Evolutionary conservation across 1,140 invertebrate species (phyloP).

Genomic region (Acromyrmex echinatior): DNA sequence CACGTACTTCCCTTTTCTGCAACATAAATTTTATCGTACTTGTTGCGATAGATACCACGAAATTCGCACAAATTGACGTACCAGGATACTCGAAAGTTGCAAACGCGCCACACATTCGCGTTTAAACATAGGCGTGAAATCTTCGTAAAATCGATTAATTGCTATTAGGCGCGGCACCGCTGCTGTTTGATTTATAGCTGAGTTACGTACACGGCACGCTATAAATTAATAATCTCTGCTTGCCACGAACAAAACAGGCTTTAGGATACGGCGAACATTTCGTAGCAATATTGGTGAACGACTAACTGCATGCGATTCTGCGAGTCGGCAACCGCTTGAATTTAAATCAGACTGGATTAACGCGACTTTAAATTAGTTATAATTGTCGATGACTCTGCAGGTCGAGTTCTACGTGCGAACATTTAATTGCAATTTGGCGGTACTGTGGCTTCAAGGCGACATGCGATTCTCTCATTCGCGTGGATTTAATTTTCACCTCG

Average conservation of each 20-base stretch:
- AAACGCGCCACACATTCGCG: not conserved
- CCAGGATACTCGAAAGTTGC: not conserved
- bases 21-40: not conserved
- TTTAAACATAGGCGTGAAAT: constrained; percentile 45
- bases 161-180: constrained; percentile 41
- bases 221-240: constrained; percentile 59
- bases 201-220: constrained; percentile 39
- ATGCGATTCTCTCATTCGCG: constrained; percentile 69
- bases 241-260: constrained; percentile 51
- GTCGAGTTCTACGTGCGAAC: constrained; percentile 40
- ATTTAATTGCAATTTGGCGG: constrained; percentile 69
- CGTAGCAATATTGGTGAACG: constrained; percentile 51
- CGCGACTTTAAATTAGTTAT: constrained; percentile 63
- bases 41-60: not conserved
- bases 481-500: constrained; percentile 52
- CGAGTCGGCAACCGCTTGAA: constrained; percentile 45
- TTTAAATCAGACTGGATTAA: constrained; percentile 59
- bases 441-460: constrained; percentile 33
- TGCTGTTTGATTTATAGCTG: constrained; percentile 49
- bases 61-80: not conserved
- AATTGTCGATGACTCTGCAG: constrained; percentile 51
- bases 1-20: not conserved
- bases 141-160: constrained; percentile 57
- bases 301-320: constrained; percentile 42
- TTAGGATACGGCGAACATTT: constrained; percentile 22